Base-by-base conservation (phyloP, 1,140 invertebrate species). In the Conus betulinus region DNA sequence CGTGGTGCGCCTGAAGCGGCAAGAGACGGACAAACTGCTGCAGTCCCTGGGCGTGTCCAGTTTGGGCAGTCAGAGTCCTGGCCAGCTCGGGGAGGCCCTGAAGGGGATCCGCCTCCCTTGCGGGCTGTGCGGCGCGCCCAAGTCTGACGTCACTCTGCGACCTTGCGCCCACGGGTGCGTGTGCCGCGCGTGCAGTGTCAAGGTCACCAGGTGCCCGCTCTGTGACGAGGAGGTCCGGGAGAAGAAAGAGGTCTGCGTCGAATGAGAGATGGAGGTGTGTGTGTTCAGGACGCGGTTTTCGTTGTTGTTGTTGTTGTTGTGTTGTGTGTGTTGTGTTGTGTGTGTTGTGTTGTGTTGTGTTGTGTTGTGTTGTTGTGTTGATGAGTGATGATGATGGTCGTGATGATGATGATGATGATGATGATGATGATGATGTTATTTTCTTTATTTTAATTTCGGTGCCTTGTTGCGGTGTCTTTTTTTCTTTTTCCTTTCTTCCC, bases 91-190 rank as follows among this genome's bases (percentile, higher is more conserved):
- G n/a, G 84, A 85, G 27, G n/a, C 57, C 13, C 84, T 85, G 57
- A 85, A 27, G 63, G 84, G 84, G n/a, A n/a, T 85, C 57, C 53
- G 57, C 20, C 84, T 85, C 17, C 84, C 84, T 11, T 85, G 84
- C 27, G 84, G 84, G 84, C 1, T 85, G n/a, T 85, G 84, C 39
- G 84, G 84, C 5, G n/a, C 57, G 10, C 57, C 84, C n/a, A 63
- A 71, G 27, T 85, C 86, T 60, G 86, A 87, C 53, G 76, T 82
- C 57, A 81, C 67, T 3, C 79, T 87, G 27, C 6, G 17, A 20
- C 86, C 86, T 1, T 87, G 86, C 76, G 51, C 55, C 52, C 86
- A 87, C 86, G 39, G 78, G 57, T 79, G 76, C 11, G 79, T 87
- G 86, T 87, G 86, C 53, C 55, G 86, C 53, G 51, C 74, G 86